Evolutionary conservation across 2,888 invertebrate genomes (phyloP), one percentile per base, ranked within the genome.

Genomic region (Quadroppia sp.): DNA sequence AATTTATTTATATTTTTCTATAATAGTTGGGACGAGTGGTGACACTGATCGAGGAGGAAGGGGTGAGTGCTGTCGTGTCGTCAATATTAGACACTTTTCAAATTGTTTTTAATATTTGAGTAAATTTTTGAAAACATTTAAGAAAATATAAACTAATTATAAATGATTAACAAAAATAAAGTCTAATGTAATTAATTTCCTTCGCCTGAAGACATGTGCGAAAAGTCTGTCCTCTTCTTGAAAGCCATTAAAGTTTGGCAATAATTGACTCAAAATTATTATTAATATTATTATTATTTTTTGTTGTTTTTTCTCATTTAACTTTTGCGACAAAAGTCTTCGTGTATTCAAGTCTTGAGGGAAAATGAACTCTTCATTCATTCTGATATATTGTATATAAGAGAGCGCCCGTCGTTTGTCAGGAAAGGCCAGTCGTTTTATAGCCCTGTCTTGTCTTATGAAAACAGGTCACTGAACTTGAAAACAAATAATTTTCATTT

Each of bases 11-110:
- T 61, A 23, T 36, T 20, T 11, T 82, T 82, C n/a, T n/a, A n/a
- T n/a, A n/a, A 20, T 81, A 84, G 84, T 82, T 83, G 28, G 84
- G 84, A 72, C 79, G 84, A 76, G 84, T 84, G 3, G 84, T 82
- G 23, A 84, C 84, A 1, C 78, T 84, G 36, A 80, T 82, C 36
- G 79, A 81, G 75, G 80, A 82, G 20, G 53, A 78, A 76, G 76
- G 79, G 76, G 81, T 80, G 70, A 69, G 69, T 36, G n/a, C n/a
- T n/a, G n/a, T n/a, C n/a, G n/a, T n/a, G n/a, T n/a, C n/a, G n/a
- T n/a, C n/a, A n/a, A n/a, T n/a, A n/a, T n/a, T n/a, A n/a, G n/a
- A n/a, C n/a, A n/a, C n/a, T 36, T 36, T 11, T 36, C 36, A 36
- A 7, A 4, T 36, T 11, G 4, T 36, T 11, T 36, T 11, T 36